Conservation (phyloP, 37 sponge, comb jelly and placozoan genomes). For the Axinella damicornis region DNA sequence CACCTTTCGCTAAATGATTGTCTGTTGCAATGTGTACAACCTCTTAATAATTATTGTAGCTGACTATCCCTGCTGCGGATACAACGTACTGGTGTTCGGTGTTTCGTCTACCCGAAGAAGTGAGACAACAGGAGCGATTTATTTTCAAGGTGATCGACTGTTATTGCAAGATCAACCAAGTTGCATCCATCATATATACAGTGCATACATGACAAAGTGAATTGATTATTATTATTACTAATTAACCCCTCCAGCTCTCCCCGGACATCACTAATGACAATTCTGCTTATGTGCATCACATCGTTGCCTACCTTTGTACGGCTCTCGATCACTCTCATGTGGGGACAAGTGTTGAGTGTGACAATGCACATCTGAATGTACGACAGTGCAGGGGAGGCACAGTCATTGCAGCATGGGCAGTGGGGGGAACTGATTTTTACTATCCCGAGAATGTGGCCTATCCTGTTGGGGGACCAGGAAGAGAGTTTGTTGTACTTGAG, state of each 20-base stretch:
- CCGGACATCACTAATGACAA: conserved; percentile 29
- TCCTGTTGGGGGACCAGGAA: conserved; percentile 73
- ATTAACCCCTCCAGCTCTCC: background rate
- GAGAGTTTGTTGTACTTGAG: conserved; percentile 36
- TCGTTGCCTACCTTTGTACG: conserved; percentile 57
- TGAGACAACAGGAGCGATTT: conserved; percentile 11
- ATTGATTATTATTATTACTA: background rate
- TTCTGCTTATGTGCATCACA: conserved; percentile 61
- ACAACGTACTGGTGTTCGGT: conserved; percentile 49
- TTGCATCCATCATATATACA: too few relatives aligned
- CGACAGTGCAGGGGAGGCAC: background rate
- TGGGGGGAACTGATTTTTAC: conserved; percentile 61
- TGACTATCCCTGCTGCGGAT: conserved; percentile 9
- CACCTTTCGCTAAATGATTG: too few relatives aligned
- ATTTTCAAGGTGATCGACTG: background rate
- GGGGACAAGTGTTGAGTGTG: background rate
- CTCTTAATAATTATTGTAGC: background rate
- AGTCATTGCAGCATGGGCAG: conserved; percentile 70
- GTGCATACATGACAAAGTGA: too few relatives aligned
- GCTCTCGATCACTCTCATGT: conserved; percentile 12
- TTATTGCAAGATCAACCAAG: too few relatives aligned
- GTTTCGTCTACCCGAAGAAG: background rate
- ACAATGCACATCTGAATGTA: background rate
- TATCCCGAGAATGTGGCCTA: conserved; percentile 65
- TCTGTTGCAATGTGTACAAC: too few relatives aligned